Conservation (phyloP, 2,113 vertebrate genomes). For the Strigops habroptila region DNA sequence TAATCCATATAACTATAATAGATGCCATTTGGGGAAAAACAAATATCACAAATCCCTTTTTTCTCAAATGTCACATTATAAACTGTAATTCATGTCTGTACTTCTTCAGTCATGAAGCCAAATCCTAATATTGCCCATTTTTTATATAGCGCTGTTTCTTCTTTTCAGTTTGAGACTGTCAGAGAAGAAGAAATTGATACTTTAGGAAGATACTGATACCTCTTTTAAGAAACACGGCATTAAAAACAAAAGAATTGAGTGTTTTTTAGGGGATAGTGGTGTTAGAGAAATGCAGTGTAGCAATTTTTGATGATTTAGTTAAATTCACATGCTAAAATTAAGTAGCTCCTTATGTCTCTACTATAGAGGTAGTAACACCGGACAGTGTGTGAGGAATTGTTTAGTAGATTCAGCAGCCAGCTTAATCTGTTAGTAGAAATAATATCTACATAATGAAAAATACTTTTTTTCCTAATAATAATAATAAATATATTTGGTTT, state of each 20-base stretch:
- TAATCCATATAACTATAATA: neutral
- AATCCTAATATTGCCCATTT: neutral
- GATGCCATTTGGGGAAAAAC: too few relatives aligned
- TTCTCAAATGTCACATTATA: neutral
- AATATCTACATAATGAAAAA: neutral
- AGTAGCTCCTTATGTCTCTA: neutral
- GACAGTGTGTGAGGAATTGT: neutral
- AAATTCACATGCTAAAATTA: neutral
- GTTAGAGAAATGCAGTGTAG: neutral
- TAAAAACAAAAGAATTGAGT: neutral
- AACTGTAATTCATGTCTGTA: neutral
- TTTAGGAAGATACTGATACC: neutral
- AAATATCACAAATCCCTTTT: neutral
- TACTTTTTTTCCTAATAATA: neutral
- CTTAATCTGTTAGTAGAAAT: neutral
- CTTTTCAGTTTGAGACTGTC: neutral
- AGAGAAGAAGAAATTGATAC: neutral
- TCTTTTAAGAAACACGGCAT: neutral
- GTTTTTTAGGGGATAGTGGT: neutral
- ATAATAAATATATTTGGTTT: neutral
- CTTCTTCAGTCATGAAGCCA: neutral
- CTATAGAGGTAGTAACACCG: neutral
- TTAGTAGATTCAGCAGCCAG: neutral
- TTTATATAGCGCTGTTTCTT: neutral
- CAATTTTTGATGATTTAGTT: neutral